phyloP scores from a whole-genome alignment of 1,140 invertebrate species.

The Sinella curviseta region DNA sequence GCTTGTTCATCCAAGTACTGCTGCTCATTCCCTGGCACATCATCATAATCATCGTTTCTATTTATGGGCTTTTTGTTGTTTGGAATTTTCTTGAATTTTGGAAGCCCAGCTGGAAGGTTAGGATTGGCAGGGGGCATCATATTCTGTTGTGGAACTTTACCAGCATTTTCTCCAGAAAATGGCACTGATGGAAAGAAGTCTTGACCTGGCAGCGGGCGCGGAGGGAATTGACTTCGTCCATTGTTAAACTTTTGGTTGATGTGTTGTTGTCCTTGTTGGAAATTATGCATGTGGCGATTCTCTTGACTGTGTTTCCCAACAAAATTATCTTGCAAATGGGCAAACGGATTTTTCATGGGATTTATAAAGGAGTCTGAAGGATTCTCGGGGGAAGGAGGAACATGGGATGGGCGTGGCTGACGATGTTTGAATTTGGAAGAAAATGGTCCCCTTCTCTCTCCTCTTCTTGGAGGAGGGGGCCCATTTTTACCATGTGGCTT shows the following conservation, averaged over 20 bases:
- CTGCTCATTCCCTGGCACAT: neutral
- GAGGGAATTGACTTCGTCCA: too few species aligned
- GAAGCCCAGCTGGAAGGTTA: neutral
- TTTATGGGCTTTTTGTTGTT: neutral
- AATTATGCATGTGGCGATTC: neutral
- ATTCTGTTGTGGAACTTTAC: neutral
- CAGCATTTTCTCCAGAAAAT: neutral
- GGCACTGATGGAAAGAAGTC: too few species aligned
- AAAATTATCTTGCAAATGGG: slow-evolving; percentile 19
- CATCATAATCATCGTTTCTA: neutral
- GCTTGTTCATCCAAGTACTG: neutral
- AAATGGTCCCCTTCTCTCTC: neutral
- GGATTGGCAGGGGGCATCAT: neutral
- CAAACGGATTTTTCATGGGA: slow-evolving; percentile 1
- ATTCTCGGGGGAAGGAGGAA: neutral
- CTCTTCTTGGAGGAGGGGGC: neutral
- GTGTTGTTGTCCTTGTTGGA: slow-evolving; percentile 10
- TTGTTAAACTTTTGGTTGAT: neutral
- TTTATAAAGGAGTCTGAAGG: neutral
- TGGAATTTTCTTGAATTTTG: slow-evolving; percentile 19
- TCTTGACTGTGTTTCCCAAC: slow-evolving; percentile 10
- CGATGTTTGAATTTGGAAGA: too few species aligned
- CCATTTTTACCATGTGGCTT: neutral
- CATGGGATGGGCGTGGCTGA: too few species aligned
- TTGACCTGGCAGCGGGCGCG: too few species aligned